Evolutionary conservation across 2,113 vertebrate genomes (phyloP).

Genomic region (Oryctolagus cuniculus): DNA sequence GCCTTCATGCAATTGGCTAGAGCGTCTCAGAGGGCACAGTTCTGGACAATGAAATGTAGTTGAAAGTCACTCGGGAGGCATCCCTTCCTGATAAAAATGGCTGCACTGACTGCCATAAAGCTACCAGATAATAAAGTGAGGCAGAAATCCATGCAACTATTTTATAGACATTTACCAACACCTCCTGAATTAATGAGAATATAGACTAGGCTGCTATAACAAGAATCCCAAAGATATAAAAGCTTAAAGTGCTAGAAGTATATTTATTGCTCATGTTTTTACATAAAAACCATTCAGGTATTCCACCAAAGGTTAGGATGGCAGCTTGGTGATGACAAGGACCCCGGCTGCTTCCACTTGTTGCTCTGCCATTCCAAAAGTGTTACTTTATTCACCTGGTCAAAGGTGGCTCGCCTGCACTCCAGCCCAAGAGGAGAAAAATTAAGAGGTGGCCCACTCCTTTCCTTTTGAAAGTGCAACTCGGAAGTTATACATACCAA

Average conservation of each 20-base stretch:
- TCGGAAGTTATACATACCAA: background rate
- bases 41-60: background rate
- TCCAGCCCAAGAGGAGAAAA: background rate
- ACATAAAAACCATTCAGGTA: background rate
- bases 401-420: background rate
- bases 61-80: background rate
- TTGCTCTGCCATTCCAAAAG: background rate
- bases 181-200: slow-evolving; percentile 17
- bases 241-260: background rate
- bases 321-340: background rate
- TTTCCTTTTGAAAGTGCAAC: background rate
- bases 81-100: background rate
- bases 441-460: background rate
- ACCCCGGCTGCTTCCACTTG: background rate
- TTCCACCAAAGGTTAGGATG: background rate
- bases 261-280: background rate
- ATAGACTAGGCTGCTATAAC: background rate
- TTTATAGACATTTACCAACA: slow-evolving; percentile 1
- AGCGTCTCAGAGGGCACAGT: background rate
- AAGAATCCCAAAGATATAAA: background rate
- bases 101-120: background rate
- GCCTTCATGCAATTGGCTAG: background rate
- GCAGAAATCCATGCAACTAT: background rate
- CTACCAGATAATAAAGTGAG: background rate
- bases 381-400: background rate